Evolutionary conservation across 1,140 invertebrate genomes (phyloP), one percentile per base, ranked within the genome.

Genomic region (Lordiphosa stackelbergi): DNA sequence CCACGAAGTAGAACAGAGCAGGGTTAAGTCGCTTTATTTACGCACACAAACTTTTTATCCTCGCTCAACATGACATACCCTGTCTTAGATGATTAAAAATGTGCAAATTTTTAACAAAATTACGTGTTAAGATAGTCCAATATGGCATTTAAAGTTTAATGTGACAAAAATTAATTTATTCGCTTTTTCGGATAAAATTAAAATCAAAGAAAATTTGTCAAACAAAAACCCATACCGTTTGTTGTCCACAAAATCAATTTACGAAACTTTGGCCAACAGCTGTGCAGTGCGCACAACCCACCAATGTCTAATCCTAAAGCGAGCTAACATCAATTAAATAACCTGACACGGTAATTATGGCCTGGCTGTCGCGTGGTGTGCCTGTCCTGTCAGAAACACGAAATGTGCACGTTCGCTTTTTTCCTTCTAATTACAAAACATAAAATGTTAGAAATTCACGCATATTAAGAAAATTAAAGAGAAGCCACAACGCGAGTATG

Each of bases 381-480:
- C 12, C 22, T 13, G 13, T 49, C 49, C 40, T 73, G 66, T 65
- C 73, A 78, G 59, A 35, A 40, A 34, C 55, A 81, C 42, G 5
- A 9, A 8, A 11, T 51, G 24, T 37, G 9, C 31, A 11, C n/a
- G 5, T 53, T 47, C 36, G 11, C 38, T 42, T 38, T 52, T 58
- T 48, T 61, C 46, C 62, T 83, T 84, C 73, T 83, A 83, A 83
- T 84, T 83, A 84, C 77, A 58, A 73, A 77, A 83, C 75, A 83
- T 77, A 77, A 73, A 83, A 77, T 71, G 73, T 77, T 77, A 53
- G 65, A 84, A 46, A 84, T 77, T 83, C 77, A 83, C 73, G 77
- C 77, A 81, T 83, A 83, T 83, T 83, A 84, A 62, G 73, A 84
- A 83, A 83, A 83, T 84, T 84, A 66, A 83, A 83, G 78, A 83